Percentiles rank a stretch among this genome's conserved stretches.
Conservation (phyloP, 2,888 invertebrate species). For the Drosophila picticornis region DNA sequence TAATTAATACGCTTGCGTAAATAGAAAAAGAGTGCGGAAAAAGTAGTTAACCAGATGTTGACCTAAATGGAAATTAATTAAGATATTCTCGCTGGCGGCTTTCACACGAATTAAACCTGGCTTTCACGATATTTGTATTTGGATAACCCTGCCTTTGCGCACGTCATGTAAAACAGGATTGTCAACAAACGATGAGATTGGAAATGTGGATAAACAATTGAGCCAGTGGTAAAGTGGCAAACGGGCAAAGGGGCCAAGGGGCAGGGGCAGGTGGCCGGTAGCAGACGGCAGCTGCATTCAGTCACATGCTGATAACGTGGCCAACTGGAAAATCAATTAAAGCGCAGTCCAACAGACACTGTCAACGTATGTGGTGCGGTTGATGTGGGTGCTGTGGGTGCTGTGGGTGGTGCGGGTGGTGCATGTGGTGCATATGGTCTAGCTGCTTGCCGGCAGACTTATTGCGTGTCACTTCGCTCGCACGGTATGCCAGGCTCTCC, state of each 20-base stretch:
- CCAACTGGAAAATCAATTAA: constrained; percentile 79
- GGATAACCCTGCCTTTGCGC: constrained; percentile 1
- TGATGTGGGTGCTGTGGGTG: neutral
- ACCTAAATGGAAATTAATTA: constrained; percentile 54
- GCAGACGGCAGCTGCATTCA: constrained; percentile 59
- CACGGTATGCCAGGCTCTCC: neutral
- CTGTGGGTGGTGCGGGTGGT: constrained; percentile 5
- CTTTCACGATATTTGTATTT: constrained; percentile 1
- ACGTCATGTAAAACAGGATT: constrained; percentile 25
- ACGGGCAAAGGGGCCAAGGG: neutral
- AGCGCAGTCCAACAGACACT: constrained; percentile 52
- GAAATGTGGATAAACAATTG: constrained; percentile 35
- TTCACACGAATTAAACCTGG: neutral
- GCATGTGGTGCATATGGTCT: constrained; percentile 11
- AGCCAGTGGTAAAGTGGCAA: constrained; percentile 9
- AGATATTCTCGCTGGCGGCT: constrained; percentile 9
- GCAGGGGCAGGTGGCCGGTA: neutral
- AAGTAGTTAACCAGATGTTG: constrained; percentile 15
- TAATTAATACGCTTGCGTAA: constrained; percentile 36
- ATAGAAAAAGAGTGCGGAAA: neutral
- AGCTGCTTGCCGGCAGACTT: constrained; percentile 29
- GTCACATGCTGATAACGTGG: constrained; percentile 69
- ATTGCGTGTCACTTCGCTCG: constrained; percentile 23
- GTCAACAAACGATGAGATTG: constrained; percentile 13
- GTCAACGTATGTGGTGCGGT: constrained; percentile 1